These are phyloP conservation scores for Salpingus planirostris DNA, from an alignment of 2,888 invertebrate genomes.

Conservation along the genomic window DNA sequence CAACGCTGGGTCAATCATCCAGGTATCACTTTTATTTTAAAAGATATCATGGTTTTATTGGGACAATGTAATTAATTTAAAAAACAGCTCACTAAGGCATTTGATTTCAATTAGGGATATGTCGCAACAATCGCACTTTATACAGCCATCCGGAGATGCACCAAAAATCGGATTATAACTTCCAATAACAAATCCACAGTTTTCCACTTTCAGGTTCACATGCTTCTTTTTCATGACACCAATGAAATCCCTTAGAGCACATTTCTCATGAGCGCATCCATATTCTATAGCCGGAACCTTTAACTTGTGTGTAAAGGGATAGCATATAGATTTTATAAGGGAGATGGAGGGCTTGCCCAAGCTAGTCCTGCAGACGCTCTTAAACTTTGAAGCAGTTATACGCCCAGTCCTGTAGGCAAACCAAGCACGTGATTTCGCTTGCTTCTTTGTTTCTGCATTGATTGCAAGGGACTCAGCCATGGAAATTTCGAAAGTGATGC, in stretches of 20 bases:
- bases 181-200: no score
- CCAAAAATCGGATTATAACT: no score
- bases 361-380: conserved; percentile 1
- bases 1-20: no score
- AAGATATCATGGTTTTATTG: no score
- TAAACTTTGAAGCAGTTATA: conserved; percentile 5
- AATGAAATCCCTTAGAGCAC: conserved; percentile 5
- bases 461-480: background rate
- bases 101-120: no score
- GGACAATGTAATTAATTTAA: no score
- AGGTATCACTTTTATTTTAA: no score
- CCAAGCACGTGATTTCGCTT: conserved; percentile 1
- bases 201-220: no score
- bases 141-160: no score
- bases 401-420: conserved; percentile 4
- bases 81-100: no score
- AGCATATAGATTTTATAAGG: conserved; percentile 5
- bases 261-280: conserved; percentile 7
- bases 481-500: no score
- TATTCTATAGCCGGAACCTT: conserved; percentile 1
- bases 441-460: background rate
- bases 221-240: conserved; percentile 6
- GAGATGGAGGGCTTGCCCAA: conserved; percentile 4
- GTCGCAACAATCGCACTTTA: no score
- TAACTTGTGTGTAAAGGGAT: conserved; percentile 1